Base-by-base conservation (phyloP, 2,113 vertebrate genomes). In the Blennius ocellaris region DNA sequence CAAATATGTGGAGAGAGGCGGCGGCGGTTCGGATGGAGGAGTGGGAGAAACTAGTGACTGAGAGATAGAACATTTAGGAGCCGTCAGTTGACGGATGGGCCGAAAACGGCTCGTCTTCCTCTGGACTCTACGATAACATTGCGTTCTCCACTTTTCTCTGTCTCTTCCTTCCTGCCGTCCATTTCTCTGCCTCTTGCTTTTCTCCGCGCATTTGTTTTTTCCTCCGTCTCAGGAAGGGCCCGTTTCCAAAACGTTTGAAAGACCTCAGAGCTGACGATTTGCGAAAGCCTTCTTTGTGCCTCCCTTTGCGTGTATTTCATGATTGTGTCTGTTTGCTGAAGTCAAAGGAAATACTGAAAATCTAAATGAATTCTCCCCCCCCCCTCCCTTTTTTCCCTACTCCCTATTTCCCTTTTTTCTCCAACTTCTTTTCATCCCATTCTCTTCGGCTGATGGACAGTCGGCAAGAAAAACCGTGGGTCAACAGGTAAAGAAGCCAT, bases 401-500 rank as follows among this genome's bases (percentile, higher is more conserved):
- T 39, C 52, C 48, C 57, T 66, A 0, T 63, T 39, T 56, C 53
- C 8, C 15, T 12, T 43, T 71, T 74, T 75, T 55, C 54, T 78
- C 21, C 66, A 69, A 45, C 54, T 69, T 72, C 57, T 66, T 65
- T 21, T 76, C 80, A 70, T 79, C 15, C 78, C 56, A 55, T 78
- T 78, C 54, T 77, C 38, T 78, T 30, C 44, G 67, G 82, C 85
- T 86, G 85, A 89, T 10, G 81, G 70, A 87, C 91, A 92, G 91
- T 88, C 75, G 89, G 88, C 75, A 91, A 90, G 88, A 91, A 89
- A 89, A 88, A 82, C 69, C 88, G 78, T 0, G 79, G 84, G 76
- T 91, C 84, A 80, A 58, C 85, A 91, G 89, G 91, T 92, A 92
- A 92, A 55, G 54, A 78, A 69, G 7, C 70, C 71, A 86, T 86